These are phyloP conservation scores for Erebia ligea DNA, from an alignment of 2,888 invertebrate genomes.

Conservation along the genomic window DNA sequence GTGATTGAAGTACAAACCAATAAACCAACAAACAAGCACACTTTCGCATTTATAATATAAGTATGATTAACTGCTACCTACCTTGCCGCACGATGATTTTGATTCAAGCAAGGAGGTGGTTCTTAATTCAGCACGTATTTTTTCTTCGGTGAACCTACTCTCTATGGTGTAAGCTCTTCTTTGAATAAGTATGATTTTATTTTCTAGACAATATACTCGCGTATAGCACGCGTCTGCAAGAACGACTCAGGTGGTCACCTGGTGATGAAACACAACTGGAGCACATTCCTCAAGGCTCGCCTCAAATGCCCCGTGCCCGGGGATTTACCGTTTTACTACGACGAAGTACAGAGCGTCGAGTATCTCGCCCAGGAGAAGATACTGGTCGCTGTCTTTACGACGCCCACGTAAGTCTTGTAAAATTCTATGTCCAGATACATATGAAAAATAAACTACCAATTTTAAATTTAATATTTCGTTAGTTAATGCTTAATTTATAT, in stretches of 20 bases:
- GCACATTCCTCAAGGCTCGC: constrained; percentile 94
- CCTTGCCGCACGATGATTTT: no score
- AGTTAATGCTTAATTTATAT: constrained; percentile 7
- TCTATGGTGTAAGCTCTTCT: no score
- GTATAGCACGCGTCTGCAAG: constrained; percentile 96
- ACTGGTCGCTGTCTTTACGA: constrained; percentile 93
- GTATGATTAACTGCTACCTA: no score
- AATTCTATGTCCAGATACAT: background rate
- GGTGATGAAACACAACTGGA: constrained; percentile 93
- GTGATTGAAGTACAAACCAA: no score
- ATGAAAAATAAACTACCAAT: no score
- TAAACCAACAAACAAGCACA: no score
- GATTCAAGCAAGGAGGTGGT: no score
- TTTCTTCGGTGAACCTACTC: no score
- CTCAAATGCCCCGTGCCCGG: constrained; percentile 93
- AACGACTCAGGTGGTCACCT: constrained; percentile 92
- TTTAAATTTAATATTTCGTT: no score
- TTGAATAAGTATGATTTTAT: background rate
- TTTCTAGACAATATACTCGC: constrained; percentile 90
- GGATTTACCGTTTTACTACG: constrained; percentile 93
- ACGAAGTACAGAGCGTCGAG: constrained; percentile 93
- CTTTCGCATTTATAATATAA: no score
- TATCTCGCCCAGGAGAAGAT: constrained; percentile 90
- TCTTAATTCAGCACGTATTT: no score
- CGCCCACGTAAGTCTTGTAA: constrained; percentile 84